Conservation (phyloP, 2,888 invertebrate genomes). For the Hipparchia semele region DNA sequence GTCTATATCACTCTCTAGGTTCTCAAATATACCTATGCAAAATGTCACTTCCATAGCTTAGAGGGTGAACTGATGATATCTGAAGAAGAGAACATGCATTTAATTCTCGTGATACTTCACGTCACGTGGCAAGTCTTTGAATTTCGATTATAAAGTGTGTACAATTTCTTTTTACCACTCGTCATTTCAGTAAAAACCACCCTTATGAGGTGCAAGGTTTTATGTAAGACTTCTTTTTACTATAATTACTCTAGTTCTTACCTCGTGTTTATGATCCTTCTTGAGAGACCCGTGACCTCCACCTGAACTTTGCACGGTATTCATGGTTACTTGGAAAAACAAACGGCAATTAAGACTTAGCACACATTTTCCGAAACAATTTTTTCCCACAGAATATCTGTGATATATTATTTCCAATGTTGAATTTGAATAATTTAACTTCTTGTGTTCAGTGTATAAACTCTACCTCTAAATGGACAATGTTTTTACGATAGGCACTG, state of each 20-base stretch:
- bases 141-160: neutral
- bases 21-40: no score
- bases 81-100: no score
- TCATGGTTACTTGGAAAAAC: slow-evolving; percentile 68
- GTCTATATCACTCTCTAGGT: no score
- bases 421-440: neutral
- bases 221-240: no score
- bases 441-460: slow-evolving; percentile 22
- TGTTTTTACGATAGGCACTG: slow-evolving; percentile 68
- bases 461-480: slow-evolving; percentile 61
- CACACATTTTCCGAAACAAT: slow-evolving; percentile 24
- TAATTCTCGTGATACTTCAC: no score
- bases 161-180: neutral
- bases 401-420: neutral
- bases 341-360: slow-evolving; percentile 21
- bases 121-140: neutral
- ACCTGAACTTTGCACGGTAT: slow-evolving; percentile 86
- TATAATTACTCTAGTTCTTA: slow-evolving; percentile 50
- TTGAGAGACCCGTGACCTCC: slow-evolving; percentile 83
- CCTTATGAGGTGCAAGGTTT: no score
- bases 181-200: no score
- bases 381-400: neutral
- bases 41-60: no score
- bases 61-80: no score
- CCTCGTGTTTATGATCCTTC: slow-evolving; percentile 84